Evolutionary conservation across 2,113 vertebrate genomes (phyloP), one percentile per base, ranked within the genome.

Genomic region (Sylvietta virens): DNA sequence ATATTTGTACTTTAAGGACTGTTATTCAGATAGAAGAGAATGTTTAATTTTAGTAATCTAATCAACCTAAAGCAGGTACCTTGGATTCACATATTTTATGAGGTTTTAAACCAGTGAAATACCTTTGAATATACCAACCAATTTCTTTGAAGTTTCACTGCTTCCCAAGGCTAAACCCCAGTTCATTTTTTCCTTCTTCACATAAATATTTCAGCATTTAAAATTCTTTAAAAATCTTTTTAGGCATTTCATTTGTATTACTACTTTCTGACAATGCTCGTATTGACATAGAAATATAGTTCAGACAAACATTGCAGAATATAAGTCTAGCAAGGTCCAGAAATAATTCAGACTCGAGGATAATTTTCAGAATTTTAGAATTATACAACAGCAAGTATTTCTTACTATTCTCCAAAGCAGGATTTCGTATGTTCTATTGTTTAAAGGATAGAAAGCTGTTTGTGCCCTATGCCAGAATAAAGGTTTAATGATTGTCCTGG

Each of bases 11-110:
- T 58, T 42, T 22, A 20, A 31, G 39, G 39, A 31, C 19, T 62
- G 61, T 42, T 62, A 21, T 40, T 90, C 51, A 67, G 20, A 54
- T 20, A 56, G 64, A 56, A 71, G 15, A 15, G 4, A 77, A 47
- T 42, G 14, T 77, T 90, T 93, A 88, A 86, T 90, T 97, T 81
- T 60, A 88, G 26, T 62, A 85, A 88, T 77, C 9, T 88, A 73
- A 86, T 64, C 67, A 93, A 94, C 64, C 35, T 58, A 56, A 64
- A 73, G 10, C 30, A 88, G 28, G 19, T 72, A 62, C 47, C 18
- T 72, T 58, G 30, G 13, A 66, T 53, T 79, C 10, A 0, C 42
- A 64, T 70, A 50, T 83, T 94, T 93, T 70, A 45, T 35, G 56
- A 88, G 13, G 22, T 72, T 90, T 88, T 78, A 86, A 91, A 67